Percentiles rank a stretch among this genome's conserved stretches.
Evolutionary conservation across 2,888 invertebrate genomes (phyloP).

Genomic region (Lobophora halterata): DNA sequence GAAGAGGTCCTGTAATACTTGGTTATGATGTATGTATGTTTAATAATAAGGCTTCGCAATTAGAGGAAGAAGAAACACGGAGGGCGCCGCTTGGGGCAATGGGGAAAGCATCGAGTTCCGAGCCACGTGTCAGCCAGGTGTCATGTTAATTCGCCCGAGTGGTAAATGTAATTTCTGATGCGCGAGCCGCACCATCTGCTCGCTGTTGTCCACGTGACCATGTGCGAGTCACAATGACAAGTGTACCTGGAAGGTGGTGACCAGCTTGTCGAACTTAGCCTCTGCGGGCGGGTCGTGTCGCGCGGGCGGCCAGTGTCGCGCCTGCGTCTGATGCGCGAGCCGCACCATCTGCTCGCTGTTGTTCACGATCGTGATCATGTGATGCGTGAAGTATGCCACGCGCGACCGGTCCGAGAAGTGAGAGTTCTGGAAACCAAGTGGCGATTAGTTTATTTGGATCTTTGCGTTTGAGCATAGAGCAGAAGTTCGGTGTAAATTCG

Average conservation of each 20-base stretch:
- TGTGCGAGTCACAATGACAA: neutral
- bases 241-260: conserved; percentile 26
- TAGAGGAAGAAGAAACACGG: too few relatives aligned
- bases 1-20: too few relatives aligned
- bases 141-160: too few relatives aligned
- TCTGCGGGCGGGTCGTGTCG: conserved; percentile 81
- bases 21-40: too few relatives aligned
- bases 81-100: too few relatives aligned
- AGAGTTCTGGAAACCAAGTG: conserved; percentile 71
- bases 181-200: neutral
- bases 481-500: too few relatives aligned
- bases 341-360: conserved; percentile 96
- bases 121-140: too few relatives aligned
- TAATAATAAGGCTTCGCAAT: too few relatives aligned
- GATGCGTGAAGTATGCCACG: conserved; percentile 94
- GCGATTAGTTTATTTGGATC: neutral
- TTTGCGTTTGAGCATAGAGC: too few relatives aligned
- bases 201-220: too few relatives aligned
- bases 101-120: too few relatives aligned
- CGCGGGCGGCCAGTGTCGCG: conserved; percentile 88
- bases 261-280: conserved; percentile 68
- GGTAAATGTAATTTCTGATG: too few relatives aligned
- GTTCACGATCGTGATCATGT: conserved; percentile 97
- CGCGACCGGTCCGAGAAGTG: conserved; percentile 96
- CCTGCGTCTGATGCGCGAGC: conserved; percentile 91